Evolutionary conservation across 2,113 vertebrate species (phyloP).

Genomic region (Gavialis gangeticus): DNA sequence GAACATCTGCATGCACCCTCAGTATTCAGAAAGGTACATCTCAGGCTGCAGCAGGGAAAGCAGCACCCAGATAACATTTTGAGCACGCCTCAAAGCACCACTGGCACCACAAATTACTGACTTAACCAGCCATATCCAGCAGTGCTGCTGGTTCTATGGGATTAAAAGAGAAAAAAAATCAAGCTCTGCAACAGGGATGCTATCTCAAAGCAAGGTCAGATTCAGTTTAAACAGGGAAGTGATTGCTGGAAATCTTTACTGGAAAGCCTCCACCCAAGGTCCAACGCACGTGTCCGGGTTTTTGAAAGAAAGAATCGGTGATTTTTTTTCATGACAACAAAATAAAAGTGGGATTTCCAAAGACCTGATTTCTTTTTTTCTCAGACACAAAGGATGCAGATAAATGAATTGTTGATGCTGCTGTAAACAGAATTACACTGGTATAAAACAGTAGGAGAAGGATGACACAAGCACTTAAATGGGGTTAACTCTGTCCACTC

Average conservation of each 20-base stretch:
- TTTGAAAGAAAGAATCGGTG: rapidly evolving
- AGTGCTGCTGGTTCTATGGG: background rate
- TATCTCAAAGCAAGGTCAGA: background rate
- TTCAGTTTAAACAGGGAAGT: background rate
- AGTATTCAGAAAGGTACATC: background rate
- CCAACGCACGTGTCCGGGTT: background rate
- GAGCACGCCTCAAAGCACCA: background rate
- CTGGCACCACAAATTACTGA: background rate
- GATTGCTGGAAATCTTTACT: background rate
- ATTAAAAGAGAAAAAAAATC: background rate
- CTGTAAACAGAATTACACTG: too few relatives aligned
- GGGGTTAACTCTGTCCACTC: too few relatives aligned
- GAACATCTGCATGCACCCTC: background rate
- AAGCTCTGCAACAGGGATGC: background rate
- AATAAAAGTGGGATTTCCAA: background rate
- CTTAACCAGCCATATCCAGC: background rate
- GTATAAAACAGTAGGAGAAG: too few relatives aligned
- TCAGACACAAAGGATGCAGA: too few relatives aligned
- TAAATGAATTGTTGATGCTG: too few relatives aligned
- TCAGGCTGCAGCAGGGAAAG: background rate
- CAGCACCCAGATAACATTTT: background rate
- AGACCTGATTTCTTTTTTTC: background rate
- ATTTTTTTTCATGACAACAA: background rate
- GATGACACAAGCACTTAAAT: too few relatives aligned
- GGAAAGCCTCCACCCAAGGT: background rate